Percentiles rank a stretch among this genome's conserved stretches.
Evolutionary conservation across 2,888 invertebrate genomes (phyloP).

Genomic region (Mamestra brassicae): DNA sequence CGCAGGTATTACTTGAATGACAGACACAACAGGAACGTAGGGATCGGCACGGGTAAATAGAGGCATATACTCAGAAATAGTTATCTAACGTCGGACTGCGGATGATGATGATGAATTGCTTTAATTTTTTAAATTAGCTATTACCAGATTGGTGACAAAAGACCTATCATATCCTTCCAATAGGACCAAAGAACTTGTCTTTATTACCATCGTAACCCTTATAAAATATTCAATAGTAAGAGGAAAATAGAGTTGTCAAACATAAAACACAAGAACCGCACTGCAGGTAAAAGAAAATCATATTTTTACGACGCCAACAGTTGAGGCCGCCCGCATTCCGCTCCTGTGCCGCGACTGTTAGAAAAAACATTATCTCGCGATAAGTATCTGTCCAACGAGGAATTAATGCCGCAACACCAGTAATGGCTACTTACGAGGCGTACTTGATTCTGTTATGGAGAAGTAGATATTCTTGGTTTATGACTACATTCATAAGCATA

Average conservation of each 20-base stretch:
- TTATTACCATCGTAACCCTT: background rate
- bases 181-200: background rate
- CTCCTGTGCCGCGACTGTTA: conserved; percentile 49
- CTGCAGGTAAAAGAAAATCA: conserved; percentile 46
- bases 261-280: conserved; percentile 10
- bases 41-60: background rate
- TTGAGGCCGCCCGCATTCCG: conserved; percentile 66
- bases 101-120: background rate
- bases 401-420: conserved; percentile 59
- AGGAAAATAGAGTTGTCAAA: conserved; percentile 13
- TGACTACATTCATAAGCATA: conserved; percentile 12
- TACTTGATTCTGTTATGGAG: conserved; percentile 20
- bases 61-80: background rate
- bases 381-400: conserved; percentile 42
- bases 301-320: conserved; percentile 47
- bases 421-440: conserved; percentile 37
- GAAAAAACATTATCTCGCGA: conserved; percentile 62
- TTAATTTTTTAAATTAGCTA: too few species aligned
- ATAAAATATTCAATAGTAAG: background rate
- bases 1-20: background rate
- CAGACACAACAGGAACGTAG: background rate
- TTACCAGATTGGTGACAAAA: background rate
- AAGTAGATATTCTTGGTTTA: conserved; percentile 41
- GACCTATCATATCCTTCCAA: background rate
- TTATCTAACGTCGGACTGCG: too few species aligned